Evolutionary conservation across 2,888 invertebrate genomes (phyloP).

Genomic region (Clepsis dumicolana): DNA sequence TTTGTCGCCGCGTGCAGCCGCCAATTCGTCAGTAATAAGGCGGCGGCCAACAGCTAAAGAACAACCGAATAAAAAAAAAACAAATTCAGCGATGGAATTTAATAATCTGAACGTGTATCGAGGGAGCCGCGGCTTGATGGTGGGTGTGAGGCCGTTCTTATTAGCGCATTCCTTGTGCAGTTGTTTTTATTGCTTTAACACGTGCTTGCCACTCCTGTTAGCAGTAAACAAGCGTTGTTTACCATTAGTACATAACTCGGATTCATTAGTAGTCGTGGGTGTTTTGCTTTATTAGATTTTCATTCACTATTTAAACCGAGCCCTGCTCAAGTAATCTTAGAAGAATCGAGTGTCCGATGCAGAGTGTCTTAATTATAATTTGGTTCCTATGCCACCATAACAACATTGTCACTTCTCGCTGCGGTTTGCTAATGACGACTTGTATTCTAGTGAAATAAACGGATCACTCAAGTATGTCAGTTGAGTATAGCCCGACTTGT

Average conservation of each 20-base stretch:
- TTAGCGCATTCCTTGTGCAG: slow-evolving; percentile 16
- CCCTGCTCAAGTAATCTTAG: too few relatives aligned
- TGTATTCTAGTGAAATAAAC: too few relatives aligned
- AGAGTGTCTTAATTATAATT: neutral
- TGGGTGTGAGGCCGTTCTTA: neutral
- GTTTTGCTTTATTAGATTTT: neutral
- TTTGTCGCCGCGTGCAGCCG: too few relatives aligned
- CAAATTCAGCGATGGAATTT: neutral
- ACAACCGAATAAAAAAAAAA: too few relatives aligned
- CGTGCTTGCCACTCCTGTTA: slow-evolving; percentile 7
- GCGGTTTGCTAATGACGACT: slow-evolving; percentile 2
- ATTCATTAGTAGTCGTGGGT: neutral
- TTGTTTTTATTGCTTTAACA: slow-evolving; percentile 21
- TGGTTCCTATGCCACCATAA: neutral
- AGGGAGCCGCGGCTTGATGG: neutral
- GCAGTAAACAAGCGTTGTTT: slow-evolving; percentile 16
- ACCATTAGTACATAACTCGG: neutral
- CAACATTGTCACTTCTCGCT: neutral
- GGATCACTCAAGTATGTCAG: too few relatives aligned
- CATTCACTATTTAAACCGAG: too few relatives aligned
- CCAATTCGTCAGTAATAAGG: too few relatives aligned
- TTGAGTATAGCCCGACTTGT: too few relatives aligned
- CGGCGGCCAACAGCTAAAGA: too few relatives aligned
- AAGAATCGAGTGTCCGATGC: neutral
- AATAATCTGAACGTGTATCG: neutral